These are phyloP conservation scores for Limnodromus scolopaceus DNA, from an alignment of 2,797 vertebrate genomes.

Conservation along the genomic window DNA sequence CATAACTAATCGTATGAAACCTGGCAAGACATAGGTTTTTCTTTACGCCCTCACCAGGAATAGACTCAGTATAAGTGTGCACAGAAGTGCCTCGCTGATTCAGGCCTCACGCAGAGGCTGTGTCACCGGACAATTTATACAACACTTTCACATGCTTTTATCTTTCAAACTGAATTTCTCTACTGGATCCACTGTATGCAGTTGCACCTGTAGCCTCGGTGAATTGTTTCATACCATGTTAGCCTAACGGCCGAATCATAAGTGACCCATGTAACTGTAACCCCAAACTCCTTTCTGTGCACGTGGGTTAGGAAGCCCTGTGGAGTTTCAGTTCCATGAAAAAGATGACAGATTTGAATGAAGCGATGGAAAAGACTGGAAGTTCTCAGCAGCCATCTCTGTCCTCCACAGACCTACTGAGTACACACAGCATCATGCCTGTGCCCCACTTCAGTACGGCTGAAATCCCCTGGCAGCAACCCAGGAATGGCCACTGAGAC, in stretches of 20 bases:
- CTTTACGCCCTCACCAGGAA: background rate
- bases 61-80: fast-evolving
- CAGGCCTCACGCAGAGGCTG: background rate
- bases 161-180: background rate
- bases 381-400: background rate
- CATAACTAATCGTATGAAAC: background rate
- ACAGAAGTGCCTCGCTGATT: background rate
- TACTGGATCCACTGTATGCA: background rate
- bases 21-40: background rate
- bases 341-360: background rate
- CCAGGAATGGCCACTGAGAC: background rate
- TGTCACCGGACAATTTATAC: background rate
- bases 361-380: background rate
- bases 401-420: background rate
- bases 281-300: background rate
- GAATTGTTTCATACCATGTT: background rate
- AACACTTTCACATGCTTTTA: background rate
- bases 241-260: background rate
- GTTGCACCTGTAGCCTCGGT: background rate
- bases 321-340: background rate
- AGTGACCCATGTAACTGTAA: fast-evolving
- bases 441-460: background rate
- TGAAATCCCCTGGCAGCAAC: background rate
- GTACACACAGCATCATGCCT: background rate
- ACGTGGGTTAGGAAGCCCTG: fast-evolving